Conservation (phyloP, 2,797 vertebrate genomes). For the Alcedo quadribrachys region DNA sequence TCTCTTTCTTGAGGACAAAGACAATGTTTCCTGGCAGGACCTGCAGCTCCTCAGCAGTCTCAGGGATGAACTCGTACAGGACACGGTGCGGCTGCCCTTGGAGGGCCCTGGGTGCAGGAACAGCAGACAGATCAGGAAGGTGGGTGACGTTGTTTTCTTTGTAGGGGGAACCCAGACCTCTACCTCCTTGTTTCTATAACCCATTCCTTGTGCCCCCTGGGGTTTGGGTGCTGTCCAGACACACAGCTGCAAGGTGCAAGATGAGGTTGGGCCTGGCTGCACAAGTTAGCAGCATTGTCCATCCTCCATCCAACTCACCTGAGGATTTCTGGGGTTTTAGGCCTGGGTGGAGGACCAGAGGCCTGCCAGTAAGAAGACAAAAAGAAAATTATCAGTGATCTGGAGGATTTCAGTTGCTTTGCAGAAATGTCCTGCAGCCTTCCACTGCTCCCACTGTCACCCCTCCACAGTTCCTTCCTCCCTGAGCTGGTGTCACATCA, state of each 20-base stretch:
- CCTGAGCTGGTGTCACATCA: neutral
- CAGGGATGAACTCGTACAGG: constrained; percentile 89
- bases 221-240: neutral
- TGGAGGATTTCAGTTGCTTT: neutral
- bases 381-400: neutral
- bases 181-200: neutral
- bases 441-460: neutral
- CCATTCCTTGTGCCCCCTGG: accelerated
- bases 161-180: neutral
- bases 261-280: neutral
- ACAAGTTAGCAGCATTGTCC: neutral
- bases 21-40: constrained; percentile 95
- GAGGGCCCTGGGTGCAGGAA: constrained; percentile 81
- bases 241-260: accelerated
- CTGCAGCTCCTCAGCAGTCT: constrained; percentile 88
- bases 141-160: accelerated
- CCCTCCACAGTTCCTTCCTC: neutral
- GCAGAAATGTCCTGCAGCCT: neutral
- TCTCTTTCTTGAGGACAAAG: constrained; percentile 90
- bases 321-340: constrained; percentile 89
- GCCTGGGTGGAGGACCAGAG: constrained; percentile 80
- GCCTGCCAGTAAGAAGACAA: constrained; percentile 73
- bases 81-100: constrained; percentile 91
- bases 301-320: constrained; percentile 77
- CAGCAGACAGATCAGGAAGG: neutral